Evolutionary conservation across 2,113 vertebrate species (phyloP).

Genomic region (Bos indicus): DNA sequence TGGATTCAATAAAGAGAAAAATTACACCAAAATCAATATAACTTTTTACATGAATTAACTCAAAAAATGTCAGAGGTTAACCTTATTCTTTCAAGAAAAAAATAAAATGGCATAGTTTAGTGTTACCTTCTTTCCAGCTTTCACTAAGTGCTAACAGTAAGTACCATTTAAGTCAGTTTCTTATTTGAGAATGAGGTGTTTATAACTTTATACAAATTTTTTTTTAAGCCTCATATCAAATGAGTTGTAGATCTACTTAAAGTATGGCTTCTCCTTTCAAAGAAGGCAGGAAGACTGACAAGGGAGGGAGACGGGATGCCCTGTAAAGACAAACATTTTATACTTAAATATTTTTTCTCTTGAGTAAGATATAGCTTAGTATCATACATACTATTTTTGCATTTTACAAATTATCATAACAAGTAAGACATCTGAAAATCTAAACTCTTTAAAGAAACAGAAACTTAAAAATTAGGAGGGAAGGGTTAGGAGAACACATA

Average conservation of each 20-base stretch:
- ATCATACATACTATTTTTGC: neutral
- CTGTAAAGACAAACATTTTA: slow-evolving; percentile 75
- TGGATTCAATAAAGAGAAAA: slow-evolving; percentile 57
- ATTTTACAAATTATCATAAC: neutral
- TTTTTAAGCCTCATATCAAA: slow-evolving; percentile 84
- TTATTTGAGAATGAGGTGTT: slow-evolving; percentile 51
- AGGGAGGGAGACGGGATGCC: slow-evolving; percentile 91
- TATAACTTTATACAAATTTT: slow-evolving; percentile 46
- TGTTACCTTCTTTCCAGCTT: slow-evolving; percentile 76
- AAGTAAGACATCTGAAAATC: slow-evolving; percentile 1
- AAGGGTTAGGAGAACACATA: neutral
- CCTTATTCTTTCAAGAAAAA: slow-evolving; percentile 40
- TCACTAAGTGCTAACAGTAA: slow-evolving; percentile 78
- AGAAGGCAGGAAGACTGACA: slow-evolving; percentile 89
- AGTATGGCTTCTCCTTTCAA: slow-evolving; percentile 94
- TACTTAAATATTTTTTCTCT: neutral
- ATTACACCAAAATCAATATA: slow-evolving; percentile 56
- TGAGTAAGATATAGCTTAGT: neutral
- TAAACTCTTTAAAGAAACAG: neutral
- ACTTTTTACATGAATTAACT: slow-evolving; percentile 48
- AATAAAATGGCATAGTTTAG: slow-evolving; percentile 68
- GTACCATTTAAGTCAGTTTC: slow-evolving; percentile 77
- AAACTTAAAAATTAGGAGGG: neutral
- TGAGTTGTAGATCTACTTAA: slow-evolving; percentile 95
- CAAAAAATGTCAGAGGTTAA: slow-evolving; percentile 29